These are phyloP conservation scores for Pangasius krempfi DNA, from an alignment of 2,797 vertebrate species.

Conservation along the genomic window DNA sequence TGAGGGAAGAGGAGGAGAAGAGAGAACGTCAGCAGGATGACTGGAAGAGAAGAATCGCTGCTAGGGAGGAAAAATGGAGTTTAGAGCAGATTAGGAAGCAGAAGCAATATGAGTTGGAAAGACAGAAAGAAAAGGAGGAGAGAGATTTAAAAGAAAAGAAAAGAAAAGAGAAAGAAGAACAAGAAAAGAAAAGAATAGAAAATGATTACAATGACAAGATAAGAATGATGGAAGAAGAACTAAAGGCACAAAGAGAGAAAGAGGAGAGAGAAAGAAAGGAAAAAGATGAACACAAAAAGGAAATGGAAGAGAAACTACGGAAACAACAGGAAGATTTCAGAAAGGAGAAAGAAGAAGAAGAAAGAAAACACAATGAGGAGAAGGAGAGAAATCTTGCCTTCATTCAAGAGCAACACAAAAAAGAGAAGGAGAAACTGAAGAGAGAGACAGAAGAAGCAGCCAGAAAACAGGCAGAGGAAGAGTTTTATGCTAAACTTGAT, in stretches of 20 bases:
- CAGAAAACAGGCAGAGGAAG: slow-evolving; percentile 6
- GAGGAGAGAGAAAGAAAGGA: slow-evolving; percentile 10
- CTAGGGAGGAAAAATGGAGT: background rate
- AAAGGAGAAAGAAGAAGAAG: slow-evolving; percentile 9
- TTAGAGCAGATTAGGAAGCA: background rate
- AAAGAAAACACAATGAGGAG: background rate
- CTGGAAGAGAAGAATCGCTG: background rate
- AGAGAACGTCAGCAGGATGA: background rate
- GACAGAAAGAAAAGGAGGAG: background rate
- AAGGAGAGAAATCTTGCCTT: background rate
- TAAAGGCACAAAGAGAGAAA: background rate
- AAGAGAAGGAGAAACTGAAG: background rate
- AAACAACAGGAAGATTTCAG: background rate
- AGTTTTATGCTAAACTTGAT: background rate
- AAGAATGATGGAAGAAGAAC: background rate
- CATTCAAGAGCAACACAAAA: background rate
- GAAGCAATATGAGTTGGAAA: background rate
- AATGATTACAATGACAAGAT: background rate
- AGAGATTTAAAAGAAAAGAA: slow-evolving; percentile 6
- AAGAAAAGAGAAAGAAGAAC: background rate
- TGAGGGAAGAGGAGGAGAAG: background rate
- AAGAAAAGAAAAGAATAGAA: slow-evolving; percentile 28
- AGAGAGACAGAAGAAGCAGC: background rate
- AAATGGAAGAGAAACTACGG: background rate
- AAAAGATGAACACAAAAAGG: background rate